phyloP scores from a whole-genome alignment of 2,113 vertebrate genomes.

The Ramphastos sulfuratus region DNA sequence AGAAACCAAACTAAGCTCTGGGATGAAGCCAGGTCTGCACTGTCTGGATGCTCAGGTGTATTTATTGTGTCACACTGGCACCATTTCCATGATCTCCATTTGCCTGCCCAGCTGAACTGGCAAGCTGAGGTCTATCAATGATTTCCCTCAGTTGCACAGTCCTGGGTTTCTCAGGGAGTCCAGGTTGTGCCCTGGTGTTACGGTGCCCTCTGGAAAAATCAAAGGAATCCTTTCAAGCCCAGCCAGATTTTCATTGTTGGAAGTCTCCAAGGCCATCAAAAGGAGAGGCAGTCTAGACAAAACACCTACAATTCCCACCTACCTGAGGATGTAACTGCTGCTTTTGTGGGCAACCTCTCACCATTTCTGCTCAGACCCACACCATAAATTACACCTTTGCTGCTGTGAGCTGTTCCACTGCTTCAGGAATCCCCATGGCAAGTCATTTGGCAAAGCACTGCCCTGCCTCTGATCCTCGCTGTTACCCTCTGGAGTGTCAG shows the following conservation, averaged over 20 bases:
- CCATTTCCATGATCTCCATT: neutral
- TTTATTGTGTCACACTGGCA: neutral
- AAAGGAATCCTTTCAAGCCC: slow-evolving; percentile 52
- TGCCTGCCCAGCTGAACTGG: neutral
- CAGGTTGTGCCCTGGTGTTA: neutral
- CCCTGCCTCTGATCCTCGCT: neutral
- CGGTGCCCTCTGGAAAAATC: slow-evolving; percentile 40
- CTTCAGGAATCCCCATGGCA: neutral
- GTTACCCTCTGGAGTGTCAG: neutral
- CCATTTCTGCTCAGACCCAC: slow-evolving; percentile 30
- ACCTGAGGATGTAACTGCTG: slow-evolving; percentile 18
- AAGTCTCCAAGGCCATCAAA: slow-evolving; percentile 57
- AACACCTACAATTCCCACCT: slow-evolving; percentile 48
- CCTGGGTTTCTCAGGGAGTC: neutral
- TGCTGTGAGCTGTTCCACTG: neutral
- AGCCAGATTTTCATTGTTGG: slow-evolving; percentile 40
- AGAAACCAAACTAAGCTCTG: neutral
- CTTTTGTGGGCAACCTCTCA: slow-evolving; percentile 10
- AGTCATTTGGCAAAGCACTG: neutral
- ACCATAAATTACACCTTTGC: neutral
- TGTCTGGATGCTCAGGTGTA: neutral
- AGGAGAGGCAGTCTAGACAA: slow-evolving; percentile 58
- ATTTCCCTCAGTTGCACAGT: neutral
- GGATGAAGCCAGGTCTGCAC: neutral
- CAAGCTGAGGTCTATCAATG: neutral